phyloP scores from a whole-genome alignment of 2,888 invertebrate species.

The Sipha maydis region DNA sequence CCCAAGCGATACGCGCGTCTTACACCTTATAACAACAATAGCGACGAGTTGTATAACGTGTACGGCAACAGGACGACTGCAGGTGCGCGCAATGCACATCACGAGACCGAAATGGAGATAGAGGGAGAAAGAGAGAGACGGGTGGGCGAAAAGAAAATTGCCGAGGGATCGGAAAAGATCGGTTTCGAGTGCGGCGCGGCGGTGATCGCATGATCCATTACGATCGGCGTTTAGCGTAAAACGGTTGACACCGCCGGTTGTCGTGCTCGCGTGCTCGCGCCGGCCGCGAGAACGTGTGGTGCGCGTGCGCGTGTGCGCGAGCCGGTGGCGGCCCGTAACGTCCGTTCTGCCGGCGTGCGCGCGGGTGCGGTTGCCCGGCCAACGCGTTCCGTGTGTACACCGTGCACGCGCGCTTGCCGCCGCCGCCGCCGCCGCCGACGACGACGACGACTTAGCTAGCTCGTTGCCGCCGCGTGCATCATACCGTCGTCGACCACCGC shows the following conservation, averaged over 20 bases:
- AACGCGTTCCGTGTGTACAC: conserved; percentile 42
- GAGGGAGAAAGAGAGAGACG: no score
- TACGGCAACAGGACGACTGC: no score
- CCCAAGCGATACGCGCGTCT: no score
- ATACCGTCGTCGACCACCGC: conserved; percentile 48
- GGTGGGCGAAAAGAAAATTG: neutral
- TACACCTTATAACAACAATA: no score
- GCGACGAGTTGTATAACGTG: no score
- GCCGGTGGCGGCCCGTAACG: neutral
- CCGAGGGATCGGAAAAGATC: neutral
- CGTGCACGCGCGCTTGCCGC: neutral
- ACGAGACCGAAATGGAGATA: no score
- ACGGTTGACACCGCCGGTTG: conserved; percentile 15
- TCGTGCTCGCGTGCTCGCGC: neutral
- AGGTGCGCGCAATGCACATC: no score
- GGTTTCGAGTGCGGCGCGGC: neutral
- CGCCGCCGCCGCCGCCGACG: no score
- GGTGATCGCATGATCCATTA: conserved; percentile 54
- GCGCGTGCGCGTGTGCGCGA: neutral
- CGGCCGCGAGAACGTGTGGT: neutral
- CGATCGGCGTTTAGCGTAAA: conserved; percentile 35
- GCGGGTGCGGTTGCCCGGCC: conserved; percentile 57
- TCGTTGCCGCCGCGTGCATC: conserved; percentile 56
- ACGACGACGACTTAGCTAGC: conserved; percentile 51
- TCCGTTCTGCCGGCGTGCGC: neutral